Base-by-base conservation (phyloP, 2,797 vertebrate species). In the Aselliscus stoliczkanus region DNA sequence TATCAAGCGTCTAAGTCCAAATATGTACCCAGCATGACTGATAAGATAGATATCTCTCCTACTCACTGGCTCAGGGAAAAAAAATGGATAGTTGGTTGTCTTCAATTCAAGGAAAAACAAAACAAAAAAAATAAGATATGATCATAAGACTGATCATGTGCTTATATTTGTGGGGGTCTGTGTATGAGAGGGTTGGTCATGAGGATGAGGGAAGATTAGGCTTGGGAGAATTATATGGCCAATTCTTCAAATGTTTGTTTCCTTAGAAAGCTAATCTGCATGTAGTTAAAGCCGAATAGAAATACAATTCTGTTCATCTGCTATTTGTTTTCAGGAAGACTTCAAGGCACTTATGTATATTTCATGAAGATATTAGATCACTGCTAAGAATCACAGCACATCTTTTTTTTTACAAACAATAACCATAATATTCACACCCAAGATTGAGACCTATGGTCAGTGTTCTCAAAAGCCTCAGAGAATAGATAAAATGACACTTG, bases 1-100 rank as follows among this genome's bases (percentile, higher is more conserved):
- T 89, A 96, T 76, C 77, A 96, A 97, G 58, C 58, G 93, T 96
- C 76, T 79, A 97, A 93, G 56, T 97, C 92, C 70, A 97, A 97
- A 95, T 58, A 12, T 31, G 81, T 15, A 77, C 76, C 62, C 94
- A 90, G 95, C 56, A 95, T 34, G 27, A 25, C 72, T 94, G 88
- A 77, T 79, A 76, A 88, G 93, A 88, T 50, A 94, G 95, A 88
- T 69, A 75, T 88, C 56, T 39, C 4, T 92, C 25, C 94, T 72
- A 44, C 27, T 65, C 72, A 27, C 44, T 64, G 18, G 18, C 4
- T 94, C 10, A 89, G 62, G 31, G n/a, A 73, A 95, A 94, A 92
- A 20, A 50, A n/a, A 29, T 13, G 47, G 10, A 37, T 69, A 87
- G 1, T 12, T 88, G 34, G 27, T 52, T 12, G 20, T 90, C 25